These are phyloP conservation scores for Oeneis ivallda DNA, from an alignment of 2,888 invertebrate genomes.

Conservation along the genomic window DNA sequence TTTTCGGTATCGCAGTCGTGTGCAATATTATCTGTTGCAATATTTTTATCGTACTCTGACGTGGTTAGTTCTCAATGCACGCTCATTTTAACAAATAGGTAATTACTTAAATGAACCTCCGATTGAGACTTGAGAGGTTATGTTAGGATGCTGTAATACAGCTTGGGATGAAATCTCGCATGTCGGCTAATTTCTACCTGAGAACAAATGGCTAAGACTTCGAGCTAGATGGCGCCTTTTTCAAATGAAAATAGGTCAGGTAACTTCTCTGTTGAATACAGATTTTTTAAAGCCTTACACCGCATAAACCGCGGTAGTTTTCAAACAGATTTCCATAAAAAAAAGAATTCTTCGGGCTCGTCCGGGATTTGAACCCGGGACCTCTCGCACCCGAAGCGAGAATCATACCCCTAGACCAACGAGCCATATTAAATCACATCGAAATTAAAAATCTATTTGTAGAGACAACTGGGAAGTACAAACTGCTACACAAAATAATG, in stretches of 20 bases:
- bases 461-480: neutral
- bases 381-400: constrained; percentile 84
- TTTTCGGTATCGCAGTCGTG: constrained; percentile 7
- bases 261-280: neutral
- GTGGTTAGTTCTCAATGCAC: constrained; percentile 30
- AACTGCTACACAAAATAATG: too few species aligned
- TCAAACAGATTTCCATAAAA: neutral
- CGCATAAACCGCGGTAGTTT: neutral
- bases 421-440: constrained; percentile 57
- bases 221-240: constrained; percentile 42
- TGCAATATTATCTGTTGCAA: constrained; percentile 2
- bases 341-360: constrained; percentile 63
- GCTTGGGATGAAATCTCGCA: constrained; percentile 5
- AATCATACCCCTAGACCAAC: constrained; percentile 84
- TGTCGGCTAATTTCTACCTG: constrained; percentile 6
- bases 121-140: constrained; percentile 38
- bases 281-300: neutral
- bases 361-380: constrained; percentile 84
- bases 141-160: constrained; percentile 30
- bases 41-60: constrained; percentile 29
- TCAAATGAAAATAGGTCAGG: constrained; percentile 38
- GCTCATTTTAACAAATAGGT: neutral
- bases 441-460: constrained; percentile 13
- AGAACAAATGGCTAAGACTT: constrained; percentile 11
- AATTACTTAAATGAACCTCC: neutral